Evolutionary conservation across 2,797 vertebrate genomes (phyloP), one percentile per base, ranked within the genome.

Genomic region (Morelia viridis): DNA sequence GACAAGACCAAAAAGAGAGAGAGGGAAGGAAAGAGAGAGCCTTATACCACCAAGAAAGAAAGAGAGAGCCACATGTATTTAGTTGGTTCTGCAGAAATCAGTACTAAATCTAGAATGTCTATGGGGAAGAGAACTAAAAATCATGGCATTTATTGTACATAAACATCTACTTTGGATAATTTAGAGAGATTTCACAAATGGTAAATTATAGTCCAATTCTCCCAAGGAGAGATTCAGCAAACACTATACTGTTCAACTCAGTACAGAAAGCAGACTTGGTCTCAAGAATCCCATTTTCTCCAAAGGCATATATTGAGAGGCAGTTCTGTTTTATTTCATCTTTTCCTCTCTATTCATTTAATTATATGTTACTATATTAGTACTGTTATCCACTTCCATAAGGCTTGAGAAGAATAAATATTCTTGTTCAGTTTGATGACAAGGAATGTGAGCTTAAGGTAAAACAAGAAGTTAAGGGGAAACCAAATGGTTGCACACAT

Each of bases 111-210:
- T 89, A 41, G 41, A 92, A 61, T 86, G 88, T 58, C 61, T 58
- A 41, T 9, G 62, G 88, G 28, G 65, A 80, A 80, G 57, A 90
- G 10, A 87, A 64, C 58, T 85, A 65, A 68, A 53, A 68, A 89
- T 62, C 64, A 56, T 80, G 64, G 89, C 65, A 90, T 90, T 92
- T 87, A 80, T 90, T 92, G 76, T 46, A 31, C 84, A 90, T 62
- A 90, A 92, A 85, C 80, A 92, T 85, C 57, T 89, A 92, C 64
- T 92, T 92, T 85, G 61, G 56, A 87, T 90, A 90, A 76, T 86
- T 92, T 89, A 87, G 60, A 90, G 65, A 62, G 57, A 90, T 90
- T 71, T 71, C 83, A 61, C 41, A 92, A 92, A 92, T 80, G 64
- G 65, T 62, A 87, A 90, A 86, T 88, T 92, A 64, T 35, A 76